Evolutionary conservation across 2,113 vertebrate genomes (phyloP), one percentile per base, ranked within the genome.

Genomic region (Orthonyx spaldingii): DNA sequence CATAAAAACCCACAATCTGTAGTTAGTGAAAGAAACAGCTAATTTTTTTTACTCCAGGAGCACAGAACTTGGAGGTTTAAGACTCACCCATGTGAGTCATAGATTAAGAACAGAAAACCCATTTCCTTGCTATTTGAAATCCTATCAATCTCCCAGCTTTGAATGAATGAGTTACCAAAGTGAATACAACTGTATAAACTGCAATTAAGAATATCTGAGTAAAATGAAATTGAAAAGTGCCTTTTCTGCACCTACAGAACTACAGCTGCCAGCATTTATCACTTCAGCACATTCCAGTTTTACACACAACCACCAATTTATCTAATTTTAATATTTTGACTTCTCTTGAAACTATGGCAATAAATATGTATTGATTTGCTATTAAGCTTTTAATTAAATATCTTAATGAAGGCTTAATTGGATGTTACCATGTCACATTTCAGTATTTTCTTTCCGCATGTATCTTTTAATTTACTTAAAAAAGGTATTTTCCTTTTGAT

Each of bases 111-210:
- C 16, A 44, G 28, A 84, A 95, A 95, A 72, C 61, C 64, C 16
- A 16, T 85, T 94, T 75, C 79, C 57, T 90, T 91, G 82, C 30
- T 87, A 75, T 93, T 79, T 84, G 53, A 90, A 89, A 74, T 66
- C 78, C 66, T 91, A 46, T 44, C 84, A 63, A 35, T 71, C 83
- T 79, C 70, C 24, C 37, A 88, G 74, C 85, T 91, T 76, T 90
- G 77, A 95, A 85, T 42, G 52, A 94, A 57, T 35, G 59, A 82
- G 66, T 60, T 88, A 47, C 78, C 77, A 78, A 90, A 71, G 32
- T 72, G 61, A 82, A 85, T 83, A 85, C 57, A 94, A 68, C 44
- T 87, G 53, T 56, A 83, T 41, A 79, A 90, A 91, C 37, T 44
- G 30, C 93, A 96, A 93, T 68, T 66, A 76, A 85, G 75, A 70